Percentiles rank a stretch among this genome's conserved stretches.
Conservation (phyloP, 2,888 invertebrate genomes). For the Dione vanillae region DNA sequence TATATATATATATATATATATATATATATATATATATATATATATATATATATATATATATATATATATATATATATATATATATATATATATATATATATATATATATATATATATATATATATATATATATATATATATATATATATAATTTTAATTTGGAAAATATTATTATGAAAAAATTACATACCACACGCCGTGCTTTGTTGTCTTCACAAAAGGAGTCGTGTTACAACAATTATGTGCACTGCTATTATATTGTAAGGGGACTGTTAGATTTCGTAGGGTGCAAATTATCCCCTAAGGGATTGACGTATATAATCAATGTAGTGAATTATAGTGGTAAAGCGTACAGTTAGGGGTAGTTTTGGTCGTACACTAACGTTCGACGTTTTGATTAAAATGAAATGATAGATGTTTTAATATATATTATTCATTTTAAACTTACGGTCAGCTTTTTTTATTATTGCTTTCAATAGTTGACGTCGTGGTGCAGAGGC, state of each 20-base stretch:
- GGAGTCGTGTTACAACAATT: conserved; percentile 45
- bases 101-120: too few species aligned
- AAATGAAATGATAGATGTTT: too few species aligned
- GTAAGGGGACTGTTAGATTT: conserved; percentile 58
- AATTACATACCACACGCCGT: not conserved
- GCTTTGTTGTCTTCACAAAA: conserved; percentile 30
- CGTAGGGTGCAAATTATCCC: conserved; percentile 71
- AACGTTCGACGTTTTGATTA: not conserved
- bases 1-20: too few species aligned
- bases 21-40: too few species aligned
- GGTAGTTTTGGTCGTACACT: not conserved
- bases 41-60: too few species aligned
- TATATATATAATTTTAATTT: not conserved
- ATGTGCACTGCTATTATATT: not conserved
- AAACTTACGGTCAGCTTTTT: too few species aligned
- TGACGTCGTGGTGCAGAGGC: too few species aligned
- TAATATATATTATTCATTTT: too few species aligned
- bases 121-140: too few species aligned
- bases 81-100: too few species aligned
- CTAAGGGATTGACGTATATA: conserved; percentile 54
- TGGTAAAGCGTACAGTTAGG: not conserved
- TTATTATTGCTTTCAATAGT: too few species aligned
- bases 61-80: too few species aligned
- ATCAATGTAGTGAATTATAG: conserved; percentile 36
- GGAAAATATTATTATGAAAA: not conserved